A percentile compares a stretch with the other conserved stretches of the same genome.
Evolutionary conservation across 92 coral and sea anemone species (phyloP).

Genomic region (Porites divaricata): DNA sequence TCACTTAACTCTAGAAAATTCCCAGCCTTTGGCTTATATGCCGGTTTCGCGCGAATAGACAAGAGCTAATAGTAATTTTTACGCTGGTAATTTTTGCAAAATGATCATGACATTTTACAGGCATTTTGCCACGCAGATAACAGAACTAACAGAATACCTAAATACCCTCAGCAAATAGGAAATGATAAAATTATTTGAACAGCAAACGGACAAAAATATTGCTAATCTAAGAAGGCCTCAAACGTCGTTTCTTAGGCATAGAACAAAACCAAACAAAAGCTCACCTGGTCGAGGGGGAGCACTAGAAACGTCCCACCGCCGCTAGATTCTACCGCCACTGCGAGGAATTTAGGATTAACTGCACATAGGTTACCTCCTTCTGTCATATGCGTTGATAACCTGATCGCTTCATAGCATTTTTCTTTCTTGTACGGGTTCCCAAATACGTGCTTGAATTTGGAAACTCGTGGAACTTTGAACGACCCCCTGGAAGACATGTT

Average conservation of each 20-base stretch:
- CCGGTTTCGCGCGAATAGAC: background rate
- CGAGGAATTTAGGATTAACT: slow-evolving; percentile 97
- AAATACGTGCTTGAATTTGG: slow-evolving; percentile 96
- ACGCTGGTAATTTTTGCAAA: background rate
- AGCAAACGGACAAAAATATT: slow-evolving; percentile 15
- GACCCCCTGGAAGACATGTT: slow-evolving; percentile 49
- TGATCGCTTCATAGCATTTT: slow-evolving; percentile 88
- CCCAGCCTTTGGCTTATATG: background rate
- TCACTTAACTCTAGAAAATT: background rate
- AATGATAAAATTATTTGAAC: slow-evolving; percentile 14
- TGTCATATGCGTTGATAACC: slow-evolving; percentile 84
- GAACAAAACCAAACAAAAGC: slow-evolving; percentile 14
- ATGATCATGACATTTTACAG: slow-evolving; percentile 19
- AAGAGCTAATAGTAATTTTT: background rate
- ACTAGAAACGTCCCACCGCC: slow-evolving; percentile 98
- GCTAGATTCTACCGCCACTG: slow-evolving; percentile 90
- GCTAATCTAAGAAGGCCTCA: background rate
- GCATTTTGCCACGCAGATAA: slow-evolving; percentile 20
- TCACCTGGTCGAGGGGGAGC: slow-evolving; percentile 85
- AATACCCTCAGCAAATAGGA: background rate
- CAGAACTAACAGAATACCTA: background rate
- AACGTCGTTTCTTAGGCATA: background rate
- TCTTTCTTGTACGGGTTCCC: slow-evolving; percentile 95
- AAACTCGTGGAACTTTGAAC: slow-evolving; percentile 78
- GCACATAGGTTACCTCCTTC: slow-evolving; percentile 97